Evolutionary conservation across 2,113 vertebrate genomes (phyloP), one percentile per base, ranked within the genome.

Genomic region (Sardina pilchardus): DNA sequence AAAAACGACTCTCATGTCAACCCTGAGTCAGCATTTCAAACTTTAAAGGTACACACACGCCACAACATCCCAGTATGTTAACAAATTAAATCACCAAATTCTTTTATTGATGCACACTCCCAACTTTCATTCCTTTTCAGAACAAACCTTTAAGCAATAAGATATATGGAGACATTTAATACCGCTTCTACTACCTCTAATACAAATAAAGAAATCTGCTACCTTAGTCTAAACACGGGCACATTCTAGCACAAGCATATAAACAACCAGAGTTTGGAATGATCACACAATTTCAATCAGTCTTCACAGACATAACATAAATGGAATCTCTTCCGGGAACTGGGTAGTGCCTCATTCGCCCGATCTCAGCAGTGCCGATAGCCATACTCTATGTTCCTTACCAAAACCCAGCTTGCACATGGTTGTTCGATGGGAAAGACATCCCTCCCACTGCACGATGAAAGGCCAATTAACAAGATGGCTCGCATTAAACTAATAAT

Each of bases 151-250:
- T 78, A 78, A 78, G 34, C 30, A 17, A 78, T 78, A 16, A 78
- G 10, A 78, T 78, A 78, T 78, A 59, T 59, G 19, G 19, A 59
- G 71, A 78, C 71, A 78, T 78, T 78, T 78, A 78, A 78, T 84
- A 47, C 78, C 34, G 86, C 81, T n/a, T 63, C 36, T 87, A 50
- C 67, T 43, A 80, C 78, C 83, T 53, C 85, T 82, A 88, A 91
- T 85, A 90, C 90, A 78, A 91, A 93, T 89, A 92, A 94, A 94
- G 91, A 93, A 88, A 85, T 82, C 85, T 84, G 85, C 89, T 85
- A 84, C 81, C 88, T 87, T 87, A 92, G 91, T 86, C 93, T 90
- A 92, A 94, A 93, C 92, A 92, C 4, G 84, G 81, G 81, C 30
- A 34, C 88, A 82, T 75, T 84, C 90, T 83, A 90, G 90, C 88